phyloP scores from a whole-genome alignment of 1,140 invertebrate genomes.

The Tetramorium alpestre region DNA sequence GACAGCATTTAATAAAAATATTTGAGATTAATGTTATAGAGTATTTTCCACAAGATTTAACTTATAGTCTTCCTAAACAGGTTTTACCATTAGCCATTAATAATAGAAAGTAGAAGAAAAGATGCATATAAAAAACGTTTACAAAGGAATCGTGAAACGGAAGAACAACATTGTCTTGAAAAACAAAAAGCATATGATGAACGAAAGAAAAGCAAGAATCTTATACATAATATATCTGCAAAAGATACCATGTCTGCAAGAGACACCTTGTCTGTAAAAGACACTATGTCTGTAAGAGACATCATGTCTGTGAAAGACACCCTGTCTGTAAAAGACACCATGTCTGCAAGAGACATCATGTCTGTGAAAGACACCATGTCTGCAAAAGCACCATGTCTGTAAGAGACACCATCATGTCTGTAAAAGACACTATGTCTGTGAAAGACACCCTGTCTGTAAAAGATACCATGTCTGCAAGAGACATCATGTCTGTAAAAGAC shows the following conservation, averaged over 20 bases:
- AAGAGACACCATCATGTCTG: too few relatives aligned
- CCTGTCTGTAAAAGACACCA: not conserved
- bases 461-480: too few relatives aligned
- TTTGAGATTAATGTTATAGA: not conserved
- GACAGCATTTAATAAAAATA: not conserved
- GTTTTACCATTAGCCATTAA: not conserved
- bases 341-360: not conserved
- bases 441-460: too few relatives aligned
- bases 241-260: not conserved
- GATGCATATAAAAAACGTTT: not conserved
- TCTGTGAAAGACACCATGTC: too few relatives aligned
- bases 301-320: not conserved
- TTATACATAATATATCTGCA: not conserved
- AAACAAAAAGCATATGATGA: not conserved
- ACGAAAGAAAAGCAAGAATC: not conserved
- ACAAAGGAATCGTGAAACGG: not conserved
- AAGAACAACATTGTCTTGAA: not conserved
- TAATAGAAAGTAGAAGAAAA: not conserved
- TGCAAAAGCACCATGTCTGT: too few relatives aligned
- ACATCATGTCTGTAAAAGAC: too few relatives aligned
- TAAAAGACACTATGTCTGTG: too few relatives aligned
- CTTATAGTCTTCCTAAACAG: not conserved
- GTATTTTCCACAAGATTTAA: not conserved
- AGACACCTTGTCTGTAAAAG: not conserved
- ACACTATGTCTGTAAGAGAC: not conserved